Conservation (phyloP, 2,888 invertebrate species). For the Mystacides longicornis region DNA sequence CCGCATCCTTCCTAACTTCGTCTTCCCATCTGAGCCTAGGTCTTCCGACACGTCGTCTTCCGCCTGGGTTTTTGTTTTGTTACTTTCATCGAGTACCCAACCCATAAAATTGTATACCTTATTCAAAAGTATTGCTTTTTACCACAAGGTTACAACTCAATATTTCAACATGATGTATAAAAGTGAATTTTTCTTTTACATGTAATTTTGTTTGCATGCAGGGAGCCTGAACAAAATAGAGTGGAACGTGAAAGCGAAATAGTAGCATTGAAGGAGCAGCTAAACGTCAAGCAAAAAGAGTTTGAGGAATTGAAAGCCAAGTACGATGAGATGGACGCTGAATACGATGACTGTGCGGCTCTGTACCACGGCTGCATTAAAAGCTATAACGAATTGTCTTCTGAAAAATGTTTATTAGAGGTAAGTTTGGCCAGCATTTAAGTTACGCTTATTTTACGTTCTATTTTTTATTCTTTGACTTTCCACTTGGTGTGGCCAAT, state of each 20-base stretch:
- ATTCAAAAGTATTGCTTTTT: too few relatives aligned
- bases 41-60: too few relatives aligned
- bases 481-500: too few relatives aligned
- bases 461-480: too few relatives aligned
- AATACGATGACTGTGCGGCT: slow-evolving; percentile 42
- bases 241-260: slow-evolving; percentile 34
- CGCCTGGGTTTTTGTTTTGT: too few relatives aligned
- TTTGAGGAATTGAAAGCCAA: slow-evolving; percentile 33
- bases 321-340: slow-evolving; percentile 41
- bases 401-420: slow-evolving; percentile 35
- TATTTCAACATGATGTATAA: background rate
- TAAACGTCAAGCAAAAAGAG: slow-evolving; percentile 34
- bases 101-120: too few relatives aligned
- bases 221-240: slow-evolving; percentile 36
- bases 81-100: too few relatives aligned
- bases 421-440: too few relatives aligned
- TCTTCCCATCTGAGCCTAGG: too few relatives aligned
- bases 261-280: slow-evolving; percentile 34
- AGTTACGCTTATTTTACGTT: too few relatives aligned
- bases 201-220: background rate
- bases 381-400: slow-evolving; percentile 34
- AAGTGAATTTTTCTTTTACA: background rate
- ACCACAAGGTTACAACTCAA: background rate
- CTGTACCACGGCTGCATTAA: slow-evolving; percentile 37
- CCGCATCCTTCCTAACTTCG: too few relatives aligned